Evolutionary conservation across 2,888 invertebrate species (phyloP).

Genomic region (Dorcus hopei): DNA sequence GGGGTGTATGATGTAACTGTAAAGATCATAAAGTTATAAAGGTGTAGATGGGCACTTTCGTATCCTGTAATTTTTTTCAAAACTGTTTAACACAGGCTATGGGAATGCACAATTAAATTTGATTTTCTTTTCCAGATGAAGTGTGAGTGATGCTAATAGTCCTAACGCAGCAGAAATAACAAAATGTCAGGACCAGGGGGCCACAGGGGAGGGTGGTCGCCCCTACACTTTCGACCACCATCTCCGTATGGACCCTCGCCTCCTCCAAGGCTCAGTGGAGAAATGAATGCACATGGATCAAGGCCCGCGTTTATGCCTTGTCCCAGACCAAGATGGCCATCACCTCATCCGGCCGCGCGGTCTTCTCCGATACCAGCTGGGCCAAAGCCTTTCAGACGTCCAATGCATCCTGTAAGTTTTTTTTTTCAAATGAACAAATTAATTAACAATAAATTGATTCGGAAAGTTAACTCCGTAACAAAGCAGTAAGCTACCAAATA

Average conservation of each 20-base stretch:
- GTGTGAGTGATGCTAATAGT: conserved; percentile 8
- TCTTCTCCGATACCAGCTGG: conserved; percentile 46
- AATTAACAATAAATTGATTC: no score
- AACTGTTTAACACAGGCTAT: no score
- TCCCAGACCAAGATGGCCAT: conserved; percentile 65
- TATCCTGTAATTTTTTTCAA: no score
- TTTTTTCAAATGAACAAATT: not conserved
- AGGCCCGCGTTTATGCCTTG: conserved; percentile 58
- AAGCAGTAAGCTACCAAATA: no score
- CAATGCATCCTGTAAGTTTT: conserved; percentile 47
- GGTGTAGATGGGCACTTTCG: no score
- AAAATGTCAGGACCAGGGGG: conserved; percentile 45
- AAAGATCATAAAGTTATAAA: no score
- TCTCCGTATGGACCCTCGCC: conserved; percentile 76
- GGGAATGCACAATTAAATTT: not conserved
- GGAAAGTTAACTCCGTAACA: no score
- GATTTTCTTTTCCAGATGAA: conserved; percentile 9
- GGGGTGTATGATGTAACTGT: no score
- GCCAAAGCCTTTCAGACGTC: conserved; percentile 46
- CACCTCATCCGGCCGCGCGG: conserved; percentile 50
- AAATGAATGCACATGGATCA: conserved; percentile 48
- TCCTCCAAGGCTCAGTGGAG: conserved; percentile 61
- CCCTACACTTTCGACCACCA: conserved; percentile 67
- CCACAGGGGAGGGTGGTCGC: conserved; percentile 55
- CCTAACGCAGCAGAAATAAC: not conserved